A percentile compares a stretch with the other conserved stretches of the same genome.
Conservation (phyloP, 1,140 invertebrate species). For the Drosophila asahinai region DNA sequence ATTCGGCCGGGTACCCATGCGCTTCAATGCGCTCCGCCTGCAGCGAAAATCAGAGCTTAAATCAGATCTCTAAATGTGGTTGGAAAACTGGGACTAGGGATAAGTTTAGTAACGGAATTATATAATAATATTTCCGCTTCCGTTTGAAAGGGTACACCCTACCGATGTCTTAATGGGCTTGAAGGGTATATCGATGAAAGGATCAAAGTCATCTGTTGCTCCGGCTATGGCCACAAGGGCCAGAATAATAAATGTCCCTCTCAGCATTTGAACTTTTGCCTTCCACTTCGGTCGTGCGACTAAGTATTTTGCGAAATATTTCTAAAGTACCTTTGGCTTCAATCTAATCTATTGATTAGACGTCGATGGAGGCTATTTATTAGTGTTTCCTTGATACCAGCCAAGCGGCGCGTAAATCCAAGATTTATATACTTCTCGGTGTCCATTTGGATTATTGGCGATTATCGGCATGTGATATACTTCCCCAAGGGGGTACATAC, state of each 20-base stretch:
- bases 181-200: slow-evolving; percentile 71
- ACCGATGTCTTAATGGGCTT: slow-evolving; percentile 66
- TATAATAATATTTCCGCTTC: not conserved
- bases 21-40: slow-evolving; percentile 72
- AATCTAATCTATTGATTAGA: slow-evolving; percentile 64
- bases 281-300: slow-evolving; percentile 21
- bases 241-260: slow-evolving; percentile 23
- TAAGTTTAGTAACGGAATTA: no score
- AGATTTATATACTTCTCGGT: slow-evolving; percentile 45
- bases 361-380: slow-evolving; percentile 26
- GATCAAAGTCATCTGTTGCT: slow-evolving; percentile 37
- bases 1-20: slow-evolving; percentile 87
- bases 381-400: slow-evolving; percentile 24
- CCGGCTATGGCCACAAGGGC: slow-evolving; percentile 30
- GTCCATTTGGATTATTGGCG: slow-evolving; percentile 14
- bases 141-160: no score
- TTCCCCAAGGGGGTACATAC: slow-evolving; percentile 4
- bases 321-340: slow-evolving; percentile 1
- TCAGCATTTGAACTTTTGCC: slow-evolving; percentile 42
- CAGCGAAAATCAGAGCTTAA: slow-evolving; percentile 12
- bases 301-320: slow-evolving; percentile 23
- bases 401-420: slow-evolving; percentile 34
- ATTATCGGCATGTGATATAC: slow-evolving; percentile 25
- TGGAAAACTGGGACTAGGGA: not conserved
- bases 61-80: not conserved